Conservation (phyloP, 2,797 vertebrate species). For the Moxostoma hubbsi region DNA sequence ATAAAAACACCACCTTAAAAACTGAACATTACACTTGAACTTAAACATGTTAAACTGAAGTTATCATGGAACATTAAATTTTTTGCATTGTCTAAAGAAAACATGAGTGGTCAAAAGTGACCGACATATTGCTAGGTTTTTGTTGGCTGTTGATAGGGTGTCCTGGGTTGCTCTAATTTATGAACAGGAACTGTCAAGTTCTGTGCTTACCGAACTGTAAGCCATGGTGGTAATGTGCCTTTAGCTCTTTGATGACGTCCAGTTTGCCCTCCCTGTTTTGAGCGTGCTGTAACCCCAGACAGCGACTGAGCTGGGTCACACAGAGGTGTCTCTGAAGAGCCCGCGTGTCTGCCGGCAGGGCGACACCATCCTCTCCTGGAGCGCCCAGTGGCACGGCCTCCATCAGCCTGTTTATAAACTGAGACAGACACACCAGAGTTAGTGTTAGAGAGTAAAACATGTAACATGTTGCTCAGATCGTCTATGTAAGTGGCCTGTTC, state of each 20-base stretch:
- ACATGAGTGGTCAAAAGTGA: no score
- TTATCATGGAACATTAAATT: no score
- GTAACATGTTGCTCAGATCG: no score
- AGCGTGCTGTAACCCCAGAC: conserved; percentile 87
- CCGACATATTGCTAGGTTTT: no score
- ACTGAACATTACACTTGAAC: background rate
- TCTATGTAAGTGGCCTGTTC: no score
- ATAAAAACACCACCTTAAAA: background rate
- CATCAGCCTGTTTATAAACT: conserved; percentile 91
- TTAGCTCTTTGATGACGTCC: conserved; percentile 83
- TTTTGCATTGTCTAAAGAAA: no score
- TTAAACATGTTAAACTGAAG: background rate
- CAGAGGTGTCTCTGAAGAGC: conserved; percentile 92
- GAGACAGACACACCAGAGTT: conserved; percentile 24
- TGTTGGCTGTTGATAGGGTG: no score
- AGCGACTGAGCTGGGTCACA: conserved; percentile 87
- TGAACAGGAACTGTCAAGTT: background rate
- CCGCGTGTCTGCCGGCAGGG: conserved; percentile 85
- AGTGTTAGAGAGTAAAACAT: no score
- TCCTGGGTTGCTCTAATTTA: no score
- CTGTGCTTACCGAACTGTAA: conserved; percentile 88
- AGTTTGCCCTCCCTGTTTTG: conserved; percentile 84
- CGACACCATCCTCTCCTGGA: conserved; percentile 74
- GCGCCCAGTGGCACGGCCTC: conserved; percentile 83
- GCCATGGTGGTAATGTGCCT: conserved; percentile 89